Conservation (phyloP, 2,888 invertebrate species). For the Luffia ferchaultella region DNA sequence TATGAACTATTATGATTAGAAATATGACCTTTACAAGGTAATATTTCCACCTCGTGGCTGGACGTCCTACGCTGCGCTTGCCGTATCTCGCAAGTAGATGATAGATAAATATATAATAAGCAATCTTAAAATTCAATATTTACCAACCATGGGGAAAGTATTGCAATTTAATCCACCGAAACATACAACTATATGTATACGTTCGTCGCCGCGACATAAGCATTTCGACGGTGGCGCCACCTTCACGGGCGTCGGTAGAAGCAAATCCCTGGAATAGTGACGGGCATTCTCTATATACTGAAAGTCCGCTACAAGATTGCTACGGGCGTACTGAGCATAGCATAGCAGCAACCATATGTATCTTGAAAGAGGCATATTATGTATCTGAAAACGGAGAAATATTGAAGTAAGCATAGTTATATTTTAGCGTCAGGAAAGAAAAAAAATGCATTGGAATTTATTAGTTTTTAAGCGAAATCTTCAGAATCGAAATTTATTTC, state of each 20-base stretch:
- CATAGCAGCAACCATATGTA: constrained; percentile 47
- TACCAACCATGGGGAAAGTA: constrained; percentile 49
- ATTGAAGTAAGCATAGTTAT: not conserved
- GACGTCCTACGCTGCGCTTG: too few relatives aligned
- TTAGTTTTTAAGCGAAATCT: too few relatives aligned
- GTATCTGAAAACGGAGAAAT: not conserved
- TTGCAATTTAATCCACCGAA: constrained; percentile 60
- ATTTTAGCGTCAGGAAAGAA: too few relatives aligned
- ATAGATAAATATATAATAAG: too few relatives aligned
- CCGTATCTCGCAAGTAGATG: too few relatives aligned
- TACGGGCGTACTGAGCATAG: constrained; percentile 36
- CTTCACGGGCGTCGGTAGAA: constrained; percentile 37
- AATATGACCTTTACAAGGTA: too few relatives aligned
- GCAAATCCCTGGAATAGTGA: constrained; percentile 23
- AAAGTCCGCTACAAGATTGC: constrained; percentile 37
- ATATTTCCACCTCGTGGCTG: too few relatives aligned
- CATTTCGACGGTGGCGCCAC: constrained; percentile 52
- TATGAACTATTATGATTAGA: too few relatives aligned
- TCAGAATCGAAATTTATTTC: too few relatives aligned
- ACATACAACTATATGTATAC: constrained; percentile 43
- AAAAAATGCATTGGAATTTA: too few relatives aligned
- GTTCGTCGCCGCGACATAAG: constrained; percentile 45
- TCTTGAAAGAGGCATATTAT: not conserved
- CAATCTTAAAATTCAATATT: too few relatives aligned
- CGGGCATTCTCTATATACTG: constrained; percentile 26